Conservation (phyloP, 2,113 vertebrate genomes). For the Thunnus maccoyii region DNA sequence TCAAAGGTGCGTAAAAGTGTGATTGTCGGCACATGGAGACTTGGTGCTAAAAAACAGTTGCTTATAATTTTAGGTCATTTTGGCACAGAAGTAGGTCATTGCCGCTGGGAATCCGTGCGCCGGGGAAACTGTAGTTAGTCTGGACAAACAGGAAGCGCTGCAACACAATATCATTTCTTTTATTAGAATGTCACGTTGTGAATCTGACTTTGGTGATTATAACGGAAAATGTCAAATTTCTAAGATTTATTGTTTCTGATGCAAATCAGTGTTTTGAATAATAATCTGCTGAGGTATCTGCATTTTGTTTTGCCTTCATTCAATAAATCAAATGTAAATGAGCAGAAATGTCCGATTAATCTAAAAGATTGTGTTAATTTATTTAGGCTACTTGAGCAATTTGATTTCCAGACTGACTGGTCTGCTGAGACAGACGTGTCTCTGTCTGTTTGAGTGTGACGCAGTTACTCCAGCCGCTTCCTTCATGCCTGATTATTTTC, state of each 20-base stretch:
- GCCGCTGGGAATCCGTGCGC: slow-evolving; percentile 29
- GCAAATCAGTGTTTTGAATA: background rate
- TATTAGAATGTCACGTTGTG: background rate
- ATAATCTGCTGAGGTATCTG: background rate
- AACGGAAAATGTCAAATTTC: background rate
- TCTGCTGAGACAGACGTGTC: background rate
- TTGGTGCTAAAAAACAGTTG: background rate
- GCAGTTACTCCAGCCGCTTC: slow-evolving; percentile 82
- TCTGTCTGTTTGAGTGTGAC: slow-evolving; percentile 78
- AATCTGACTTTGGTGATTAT: background rate
- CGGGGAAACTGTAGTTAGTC: slow-evolving; percentile 35
- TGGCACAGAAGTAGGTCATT: slow-evolving; percentile 34
- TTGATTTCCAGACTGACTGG: background rate
- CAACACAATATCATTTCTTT: slow-evolving; percentile 1
- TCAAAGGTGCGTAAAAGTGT: slow-evolving; percentile 11
- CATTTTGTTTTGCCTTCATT: background rate
- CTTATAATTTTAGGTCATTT: slow-evolving; percentile 7
- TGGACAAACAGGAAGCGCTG: slow-evolving; percentile 72
- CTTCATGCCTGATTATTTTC: slow-evolving; percentile 18
- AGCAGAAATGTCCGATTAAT: background rate
- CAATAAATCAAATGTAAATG: background rate
- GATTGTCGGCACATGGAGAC: background rate
- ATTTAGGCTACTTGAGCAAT: background rate
- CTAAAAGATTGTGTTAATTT: background rate
- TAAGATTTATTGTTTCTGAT: too few species aligned